Conservation (phyloP, 2,888 invertebrate genomes). For the Enchytraeus crypticus region DNA sequence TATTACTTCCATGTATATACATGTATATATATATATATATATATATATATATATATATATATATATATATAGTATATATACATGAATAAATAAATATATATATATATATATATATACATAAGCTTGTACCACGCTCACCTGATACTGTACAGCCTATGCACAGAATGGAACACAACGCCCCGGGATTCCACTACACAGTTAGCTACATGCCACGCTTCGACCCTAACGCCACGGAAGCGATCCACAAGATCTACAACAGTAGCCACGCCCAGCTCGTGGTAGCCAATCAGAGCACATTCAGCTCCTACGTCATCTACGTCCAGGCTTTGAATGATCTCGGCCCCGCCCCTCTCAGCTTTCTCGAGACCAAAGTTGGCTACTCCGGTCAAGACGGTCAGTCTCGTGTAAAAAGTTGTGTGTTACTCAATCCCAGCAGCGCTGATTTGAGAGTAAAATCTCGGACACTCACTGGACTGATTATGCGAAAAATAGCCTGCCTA, state of each 20-base stretch:
- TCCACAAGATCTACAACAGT: conserved; percentile 64
- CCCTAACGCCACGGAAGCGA: conserved; percentile 49
- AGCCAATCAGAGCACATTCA: conserved; percentile 70
- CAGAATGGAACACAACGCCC: conserved; percentile 89
- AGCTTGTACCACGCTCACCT: too few relatives aligned
- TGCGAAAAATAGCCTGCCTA: too few relatives aligned
- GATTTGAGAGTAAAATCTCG: too few relatives aligned
- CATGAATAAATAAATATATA: too few relatives aligned
- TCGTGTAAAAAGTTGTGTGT: neutral
- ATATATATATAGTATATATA: too few relatives aligned
- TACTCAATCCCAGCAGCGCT: too few relatives aligned
- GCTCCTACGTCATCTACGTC: conserved; percentile 80
- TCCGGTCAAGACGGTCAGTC: conserved; percentile 5
- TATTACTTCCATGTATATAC: too few relatives aligned
- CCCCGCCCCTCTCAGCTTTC: conserved; percentile 60
- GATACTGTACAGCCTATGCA: conserved; percentile 94
- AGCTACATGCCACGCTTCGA: conserved; percentile 64
- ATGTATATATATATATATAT: too few relatives aligned
- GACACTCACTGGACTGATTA: too few relatives aligned
- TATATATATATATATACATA: too few relatives aligned
- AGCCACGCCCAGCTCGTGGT: conserved; percentile 60
- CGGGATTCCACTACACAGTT: conserved; percentile 82
- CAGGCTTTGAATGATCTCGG: conserved; percentile 81
- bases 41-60: too few relatives aligned
- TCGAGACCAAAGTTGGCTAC: conserved; percentile 1